Evolutionary conservation across 2,797 vertebrate genomes (phyloP).

Genomic region (Adrianichthys oophorus): DNA sequence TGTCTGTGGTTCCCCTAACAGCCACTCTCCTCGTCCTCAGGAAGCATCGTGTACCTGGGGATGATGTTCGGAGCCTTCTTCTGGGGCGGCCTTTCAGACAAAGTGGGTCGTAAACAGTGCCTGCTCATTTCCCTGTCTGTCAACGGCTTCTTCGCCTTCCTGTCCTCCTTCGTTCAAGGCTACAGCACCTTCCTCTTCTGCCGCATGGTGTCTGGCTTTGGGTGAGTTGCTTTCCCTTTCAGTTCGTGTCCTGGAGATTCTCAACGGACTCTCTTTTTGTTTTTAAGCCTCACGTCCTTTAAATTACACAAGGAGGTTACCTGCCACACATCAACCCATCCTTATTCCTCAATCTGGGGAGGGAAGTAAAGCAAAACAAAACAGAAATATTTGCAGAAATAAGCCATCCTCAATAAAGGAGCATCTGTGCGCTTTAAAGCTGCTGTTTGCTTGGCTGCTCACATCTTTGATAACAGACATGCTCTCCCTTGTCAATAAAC

Average conservation of each 20-base stretch:
- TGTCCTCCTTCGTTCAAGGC: constrained; percentile 96
- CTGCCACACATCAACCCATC: constrained; percentile 25
- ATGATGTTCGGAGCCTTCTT: constrained; percentile 98
- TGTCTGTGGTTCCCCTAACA: not conserved
- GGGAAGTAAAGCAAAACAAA: constrained; percentile 9
- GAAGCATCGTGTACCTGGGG: constrained; percentile 94
- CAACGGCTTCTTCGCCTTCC: constrained; percentile 98
- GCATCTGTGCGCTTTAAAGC: constrained; percentile 27
- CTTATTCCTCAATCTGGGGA: constrained; percentile 18
- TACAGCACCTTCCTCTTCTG: constrained; percentile 96
- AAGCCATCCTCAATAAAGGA: constrained; percentile 31
- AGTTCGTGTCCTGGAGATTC: not conserved
- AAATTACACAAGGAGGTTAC: constrained; percentile 26
- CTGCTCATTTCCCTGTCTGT: constrained; percentile 95
- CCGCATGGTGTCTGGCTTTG: constrained; percentile 95
- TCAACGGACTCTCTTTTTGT: constrained; percentile 1
- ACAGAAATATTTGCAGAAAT: constrained; percentile 36
- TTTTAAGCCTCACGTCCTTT: constrained; percentile 6
- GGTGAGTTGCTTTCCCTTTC: constrained; percentile 80
- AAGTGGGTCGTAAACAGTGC: constrained; percentile 89
- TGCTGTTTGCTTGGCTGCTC: constrained; percentile 23
- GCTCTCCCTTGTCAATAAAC: not conserved
- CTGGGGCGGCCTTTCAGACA: constrained; percentile 95
- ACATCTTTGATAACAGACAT: constrained; percentile 13
- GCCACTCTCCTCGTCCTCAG: constrained; percentile 68